phyloP scores from a whole-genome alignment of 1,140 invertebrate genomes.

The Drosophila suzukii region DNA sequence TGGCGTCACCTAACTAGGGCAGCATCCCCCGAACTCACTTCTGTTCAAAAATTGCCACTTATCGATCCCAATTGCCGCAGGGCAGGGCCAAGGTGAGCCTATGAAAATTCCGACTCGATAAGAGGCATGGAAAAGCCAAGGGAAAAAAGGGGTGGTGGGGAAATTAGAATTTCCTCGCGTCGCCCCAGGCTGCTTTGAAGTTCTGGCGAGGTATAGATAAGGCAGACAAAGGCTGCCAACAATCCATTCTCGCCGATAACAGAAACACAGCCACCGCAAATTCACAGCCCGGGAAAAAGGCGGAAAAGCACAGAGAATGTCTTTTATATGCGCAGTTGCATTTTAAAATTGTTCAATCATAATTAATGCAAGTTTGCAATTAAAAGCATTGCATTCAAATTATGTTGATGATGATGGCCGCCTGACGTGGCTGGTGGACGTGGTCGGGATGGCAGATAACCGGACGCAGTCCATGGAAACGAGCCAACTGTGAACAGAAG shows the following conservation, averaged over 20 bases:
- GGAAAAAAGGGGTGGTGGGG: slow-evolving; percentile 6
- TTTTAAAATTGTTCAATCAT: slow-evolving; percentile 77
- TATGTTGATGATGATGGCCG: slow-evolving; percentile 62
- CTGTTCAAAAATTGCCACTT: slow-evolving; percentile 36
- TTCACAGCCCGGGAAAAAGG: slow-evolving; percentile 41
- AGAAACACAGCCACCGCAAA: slow-evolving; percentile 44
- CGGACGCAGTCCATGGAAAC: slow-evolving; percentile 47
- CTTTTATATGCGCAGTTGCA: slow-evolving; percentile 54
- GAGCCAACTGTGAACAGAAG: slow-evolving; percentile 33
- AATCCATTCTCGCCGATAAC: slow-evolving; percentile 16
- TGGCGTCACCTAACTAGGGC: slow-evolving; percentile 27
- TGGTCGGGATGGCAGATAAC: slow-evolving; percentile 24
- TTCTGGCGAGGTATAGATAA: slow-evolving; percentile 58
- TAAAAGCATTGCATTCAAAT: slow-evolving; percentile 81
- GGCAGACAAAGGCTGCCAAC: slow-evolving; percentile 23
- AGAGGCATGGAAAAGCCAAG: slow-evolving; percentile 34
- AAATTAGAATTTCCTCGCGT: slow-evolving; percentile 60
- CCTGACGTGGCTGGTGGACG: slow-evolving; percentile 21
- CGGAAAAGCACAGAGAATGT: slow-evolving; percentile 32
- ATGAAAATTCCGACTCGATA: slow-evolving; percentile 58
- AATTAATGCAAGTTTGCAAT: slow-evolving; percentile 82
- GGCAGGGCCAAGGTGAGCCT: slow-evolving; percentile 34
- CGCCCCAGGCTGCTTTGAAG: slow-evolving; percentile 67
- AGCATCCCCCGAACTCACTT: slow-evolving; percentile 9
- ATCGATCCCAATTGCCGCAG: slow-evolving; percentile 52